phyloP scores from a whole-genome alignment of 2,888 invertebrate genomes.

The Synergus gifuensis region DNA sequence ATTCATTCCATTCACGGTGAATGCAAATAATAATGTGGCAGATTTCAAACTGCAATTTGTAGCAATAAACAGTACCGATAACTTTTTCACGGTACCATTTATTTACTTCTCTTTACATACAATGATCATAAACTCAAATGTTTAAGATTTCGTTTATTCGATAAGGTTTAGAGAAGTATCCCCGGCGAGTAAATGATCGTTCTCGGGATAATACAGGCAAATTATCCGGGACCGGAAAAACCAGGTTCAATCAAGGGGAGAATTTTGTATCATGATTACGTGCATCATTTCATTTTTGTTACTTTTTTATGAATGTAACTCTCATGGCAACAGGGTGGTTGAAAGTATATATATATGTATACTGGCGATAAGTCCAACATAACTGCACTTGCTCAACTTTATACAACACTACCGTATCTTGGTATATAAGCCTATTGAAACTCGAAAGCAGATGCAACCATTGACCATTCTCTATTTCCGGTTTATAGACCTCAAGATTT shows the following conservation, averaged over 20 bases:
- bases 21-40: neutral
- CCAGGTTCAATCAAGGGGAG: slow-evolving; percentile 19
- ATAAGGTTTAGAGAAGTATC: neutral
- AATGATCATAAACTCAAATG: neutral
- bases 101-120: neutral
- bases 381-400: slow-evolving; percentile 66
- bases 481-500: too few species aligned
- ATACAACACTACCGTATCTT: slow-evolving; percentile 1
- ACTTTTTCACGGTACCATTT: neutral
- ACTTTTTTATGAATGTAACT: slow-evolving; percentile 2
- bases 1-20: slow-evolving; percentile 13
- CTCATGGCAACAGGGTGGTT: slow-evolving; percentile 18
- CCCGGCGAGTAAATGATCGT: slow-evolving; percentile 13
- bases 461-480: too few species aligned
- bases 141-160: too few species aligned
- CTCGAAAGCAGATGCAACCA: neutral
- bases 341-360: neutral
- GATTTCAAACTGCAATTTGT: too few species aligned
- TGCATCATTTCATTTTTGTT: neutral
- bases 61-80: neutral
- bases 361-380: slow-evolving; percentile 72
- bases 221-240: slow-evolving; percentile 13
- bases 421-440: slow-evolving; percentile 3
- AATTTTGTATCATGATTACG: neutral
- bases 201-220: neutral